Base-by-base conservation (phyloP, 2,888 invertebrate genomes). In the Hydroisotoma schaefferi region DNA sequence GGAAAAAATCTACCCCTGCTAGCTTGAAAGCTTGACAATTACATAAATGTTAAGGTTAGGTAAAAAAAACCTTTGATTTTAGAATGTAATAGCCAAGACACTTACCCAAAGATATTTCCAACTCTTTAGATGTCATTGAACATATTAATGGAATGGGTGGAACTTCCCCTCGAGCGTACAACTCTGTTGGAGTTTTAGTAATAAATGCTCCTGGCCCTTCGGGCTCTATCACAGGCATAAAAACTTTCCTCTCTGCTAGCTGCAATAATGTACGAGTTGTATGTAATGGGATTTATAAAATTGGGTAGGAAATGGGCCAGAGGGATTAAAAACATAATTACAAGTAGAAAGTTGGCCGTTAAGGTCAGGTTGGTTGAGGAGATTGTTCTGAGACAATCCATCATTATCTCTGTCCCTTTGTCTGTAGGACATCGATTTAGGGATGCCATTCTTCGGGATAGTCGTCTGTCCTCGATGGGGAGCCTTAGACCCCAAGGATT, bases 151-250 rank as follows among this genome's bases (percentile, higher is more conserved):
- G 65, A 5, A 65, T 59, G 15, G 27, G 46, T 15, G 61, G 56
- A 2, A 65, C 65, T 44, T 56, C 46, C 10, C 61, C 61, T 2
- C 37, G 8, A 43, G 55, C 58, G 38, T 65, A 65, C 33, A 59
- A 47, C 15, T 37, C 59, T 33, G 53, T 23, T 1, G 65, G 61
- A 15, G 65, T 60, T 43, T 59, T 61, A 2, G 40, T 23, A n/a
- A 65, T 52, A 38, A 65, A 61, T 12, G 61, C 65, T 5, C 54
- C 59, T n/a, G 58, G 48, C 28, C 58, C 37, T 26, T 65, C 57
- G 2, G 65, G 65, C 28, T 65, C 65, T 22, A 65, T 59, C 6
- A 65, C 65, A 15, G 65, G 65, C 25, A 65, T 49, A 37, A 65
- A 65, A 22, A 65, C 52, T 28, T 46, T 52, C 1, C 65, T 47